Evolutionary conservation across 2,797 vertebrate genomes (phyloP).

Genomic region (Fringilla coelebs): DNA sequence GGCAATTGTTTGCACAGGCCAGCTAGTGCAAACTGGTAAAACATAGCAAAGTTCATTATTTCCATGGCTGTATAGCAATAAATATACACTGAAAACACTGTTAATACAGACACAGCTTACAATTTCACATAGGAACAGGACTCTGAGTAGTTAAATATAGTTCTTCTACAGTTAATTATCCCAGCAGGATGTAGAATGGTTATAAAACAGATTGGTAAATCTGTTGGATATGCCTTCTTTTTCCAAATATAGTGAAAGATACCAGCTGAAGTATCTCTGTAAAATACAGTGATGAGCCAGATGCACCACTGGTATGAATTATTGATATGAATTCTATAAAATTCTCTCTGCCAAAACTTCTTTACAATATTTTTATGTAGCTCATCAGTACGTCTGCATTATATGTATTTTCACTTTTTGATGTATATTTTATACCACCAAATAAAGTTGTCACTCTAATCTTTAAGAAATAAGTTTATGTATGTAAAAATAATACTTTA

Average conservation of each 20-base stretch:
- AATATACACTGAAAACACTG: not conserved
- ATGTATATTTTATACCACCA: not conserved
- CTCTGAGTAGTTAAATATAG: constrained; percentile 46
- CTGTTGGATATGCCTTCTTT: constrained; percentile 28
- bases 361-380: not conserved
- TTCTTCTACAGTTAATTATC: constrained; percentile 37
- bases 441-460: not conserved
- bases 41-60: not conserved
- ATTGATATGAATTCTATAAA: not conserved
- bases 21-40: constrained; percentile 1
- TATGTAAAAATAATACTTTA: not conserved
- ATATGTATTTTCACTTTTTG: not conserved
- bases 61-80: not conserved
- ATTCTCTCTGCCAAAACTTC: not conserved
- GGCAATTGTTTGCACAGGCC: not conserved
- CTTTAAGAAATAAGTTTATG: not conserved
- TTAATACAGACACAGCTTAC: not conserved
- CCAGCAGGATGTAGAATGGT: constrained; percentile 17
- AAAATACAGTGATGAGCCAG: not conserved
- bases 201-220: constrained; percentile 37
- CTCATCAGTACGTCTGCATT: not conserved
- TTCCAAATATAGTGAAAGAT: constrained; percentile 48
- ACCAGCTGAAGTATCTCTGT: constrained; percentile 6
- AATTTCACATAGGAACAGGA: constrained; percentile 3
- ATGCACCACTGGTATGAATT: constrained; percentile 13